phyloP scores from a whole-genome alignment of 2,113 vertebrate genomes.

The Odontophorus gujanensis region DNA sequence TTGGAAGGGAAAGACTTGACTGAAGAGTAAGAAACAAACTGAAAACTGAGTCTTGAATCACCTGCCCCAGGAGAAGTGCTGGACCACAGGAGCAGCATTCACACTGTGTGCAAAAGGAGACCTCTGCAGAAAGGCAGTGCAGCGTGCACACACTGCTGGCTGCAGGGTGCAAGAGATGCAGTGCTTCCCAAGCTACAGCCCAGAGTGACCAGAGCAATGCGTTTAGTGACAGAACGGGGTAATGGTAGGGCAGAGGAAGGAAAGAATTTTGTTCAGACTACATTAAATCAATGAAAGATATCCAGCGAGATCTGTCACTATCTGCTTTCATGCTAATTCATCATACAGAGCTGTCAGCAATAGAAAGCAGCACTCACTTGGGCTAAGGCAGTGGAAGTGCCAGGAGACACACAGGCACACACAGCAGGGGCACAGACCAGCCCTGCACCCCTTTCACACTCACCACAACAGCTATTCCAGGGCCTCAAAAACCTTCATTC shows the following conservation, averaged over 20 bases:
- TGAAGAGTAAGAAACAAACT: neutral
- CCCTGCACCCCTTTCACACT: neutral
- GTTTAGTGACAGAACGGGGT: neutral
- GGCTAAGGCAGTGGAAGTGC: neutral
- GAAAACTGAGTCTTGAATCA: neutral
- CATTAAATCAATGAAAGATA: neutral
- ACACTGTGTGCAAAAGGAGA: accelerated
- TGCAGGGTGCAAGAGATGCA: neutral
- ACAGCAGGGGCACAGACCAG: neutral
- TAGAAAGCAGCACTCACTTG: neutral
- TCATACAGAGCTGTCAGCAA: neutral
- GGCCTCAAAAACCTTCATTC: neutral
- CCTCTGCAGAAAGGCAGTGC: neutral
- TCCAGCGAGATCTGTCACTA: neutral
- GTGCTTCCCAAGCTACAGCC: constrained; percentile 1
- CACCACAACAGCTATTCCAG: neutral
- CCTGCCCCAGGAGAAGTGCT: neutral
- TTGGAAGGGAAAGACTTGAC: neutral
- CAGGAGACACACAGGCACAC: accelerated
- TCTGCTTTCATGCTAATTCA: neutral
- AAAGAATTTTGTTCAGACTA: neutral
- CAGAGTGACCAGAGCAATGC: neutral
- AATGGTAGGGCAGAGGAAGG: neutral
- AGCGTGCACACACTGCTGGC: neutral
- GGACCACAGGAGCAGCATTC: neutral